These are phyloP conservation scores for Chelonus formosanus DNA, from an alignment of 2,888 invertebrate species.

Conservation along the genomic window DNA sequence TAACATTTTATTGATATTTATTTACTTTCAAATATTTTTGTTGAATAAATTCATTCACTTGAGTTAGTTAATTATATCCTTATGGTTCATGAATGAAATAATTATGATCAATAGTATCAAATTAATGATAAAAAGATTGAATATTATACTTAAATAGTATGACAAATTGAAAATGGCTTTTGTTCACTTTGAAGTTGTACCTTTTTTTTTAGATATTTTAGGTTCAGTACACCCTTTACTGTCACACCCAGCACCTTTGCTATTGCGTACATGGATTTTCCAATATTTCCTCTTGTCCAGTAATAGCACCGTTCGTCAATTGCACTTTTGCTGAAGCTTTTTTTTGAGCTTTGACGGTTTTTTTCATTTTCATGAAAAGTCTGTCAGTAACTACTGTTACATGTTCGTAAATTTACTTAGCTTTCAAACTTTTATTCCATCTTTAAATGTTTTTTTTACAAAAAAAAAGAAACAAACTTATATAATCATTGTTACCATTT, in stretches of 20 bases:
- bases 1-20: no score
- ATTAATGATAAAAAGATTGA: no score
- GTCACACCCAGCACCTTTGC: constrained; percentile 19
- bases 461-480: no score
- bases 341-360: constrained; percentile 32
- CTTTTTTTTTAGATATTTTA: constrained; percentile 24
- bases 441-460: no score
- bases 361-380: not conserved
- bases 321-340: constrained; percentile 54
- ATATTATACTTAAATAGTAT: no score
- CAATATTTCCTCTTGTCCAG: constrained; percentile 48
- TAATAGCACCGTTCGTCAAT: constrained; percentile 54
- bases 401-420: constrained; percentile 4
- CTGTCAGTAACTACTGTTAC: not conserved
- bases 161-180: no score
- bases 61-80: no score
- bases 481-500: no score
- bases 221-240: constrained; percentile 10
- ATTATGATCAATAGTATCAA: no score
- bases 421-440: not conserved
- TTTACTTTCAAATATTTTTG: no score
- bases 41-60: no score
- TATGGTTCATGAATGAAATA: no score
- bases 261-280: constrained; percentile 23
- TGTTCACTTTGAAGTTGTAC: not conserved